Conservation (phyloP, 1,140 invertebrate species). For the Palaemon carinicauda region DNA sequence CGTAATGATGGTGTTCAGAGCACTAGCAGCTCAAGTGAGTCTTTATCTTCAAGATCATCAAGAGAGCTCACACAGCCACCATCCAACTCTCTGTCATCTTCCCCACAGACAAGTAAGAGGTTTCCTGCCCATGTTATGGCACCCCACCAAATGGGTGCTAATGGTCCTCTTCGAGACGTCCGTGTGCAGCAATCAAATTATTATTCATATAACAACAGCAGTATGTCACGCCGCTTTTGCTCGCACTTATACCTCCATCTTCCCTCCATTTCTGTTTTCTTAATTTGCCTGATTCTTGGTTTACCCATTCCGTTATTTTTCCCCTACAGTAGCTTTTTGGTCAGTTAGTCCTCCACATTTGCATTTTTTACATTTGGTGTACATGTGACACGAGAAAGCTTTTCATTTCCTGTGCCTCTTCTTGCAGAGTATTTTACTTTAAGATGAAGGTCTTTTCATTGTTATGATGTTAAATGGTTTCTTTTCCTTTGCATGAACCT, state of each 20-base stretch:
- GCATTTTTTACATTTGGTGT: no score
- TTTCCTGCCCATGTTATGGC: conserved; percentile 16
- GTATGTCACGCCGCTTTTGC: conserved; percentile 50
- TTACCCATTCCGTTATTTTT: neutral
- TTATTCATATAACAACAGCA: conserved; percentile 52
- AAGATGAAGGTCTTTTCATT: no score
- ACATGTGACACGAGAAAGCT: no score
- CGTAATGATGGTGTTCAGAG: conserved; percentile 56
- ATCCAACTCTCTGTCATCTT: conserved; percentile 40
- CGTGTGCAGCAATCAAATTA: conserved; percentile 47
- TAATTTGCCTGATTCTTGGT: neutral
- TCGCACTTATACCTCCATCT: conserved; percentile 28
- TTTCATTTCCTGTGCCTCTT: no score
- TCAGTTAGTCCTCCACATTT: no score
- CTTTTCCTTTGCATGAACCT: no score
- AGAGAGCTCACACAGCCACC: conserved; percentile 45
- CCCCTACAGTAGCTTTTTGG: neutral
- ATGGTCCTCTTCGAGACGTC: conserved; percentile 38
- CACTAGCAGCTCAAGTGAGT: conserved; percentile 60
- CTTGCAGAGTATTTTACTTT: no score
- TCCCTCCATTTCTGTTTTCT: neutral
- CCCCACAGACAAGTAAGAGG: conserved; percentile 54
- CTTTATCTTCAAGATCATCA: conserved; percentile 59
- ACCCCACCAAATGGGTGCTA: conserved; percentile 32
- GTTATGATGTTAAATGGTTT: no score